These are phyloP conservation scores for Cacoxenus indagator DNA, from an alignment of 2,888 invertebrate genomes.

Conservation along the genomic window DNA sequence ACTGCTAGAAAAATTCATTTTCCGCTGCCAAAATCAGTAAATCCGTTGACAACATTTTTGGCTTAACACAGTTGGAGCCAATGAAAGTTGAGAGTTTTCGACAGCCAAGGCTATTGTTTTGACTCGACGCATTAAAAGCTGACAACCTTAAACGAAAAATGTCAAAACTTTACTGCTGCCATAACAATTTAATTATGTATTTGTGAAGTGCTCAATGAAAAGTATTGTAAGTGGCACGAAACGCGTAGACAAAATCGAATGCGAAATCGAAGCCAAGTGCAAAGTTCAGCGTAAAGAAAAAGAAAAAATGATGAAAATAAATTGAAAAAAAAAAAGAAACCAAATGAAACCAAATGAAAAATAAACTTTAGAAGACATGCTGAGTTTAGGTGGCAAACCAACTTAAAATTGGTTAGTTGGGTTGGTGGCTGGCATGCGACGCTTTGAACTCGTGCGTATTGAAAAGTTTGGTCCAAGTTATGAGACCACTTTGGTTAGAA, in stretches of 20 bases:
- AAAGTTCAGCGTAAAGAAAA: not conserved
- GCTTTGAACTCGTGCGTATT: slow-evolving; percentile 36
- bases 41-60: too few relatives aligned
- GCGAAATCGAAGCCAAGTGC: slow-evolving; percentile 11
- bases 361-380: not conserved
- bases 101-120: not conserved
- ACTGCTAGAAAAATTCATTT: too few relatives aligned
- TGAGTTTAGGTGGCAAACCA: not conserved
- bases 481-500: slow-evolving; percentile 40
- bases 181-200: not conserved
- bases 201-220: not conserved
- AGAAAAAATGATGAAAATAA: not conserved
- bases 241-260: not conserved
- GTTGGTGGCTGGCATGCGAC: slow-evolving; percentile 28
- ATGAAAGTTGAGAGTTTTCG: not conserved
- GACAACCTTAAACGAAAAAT: not conserved
- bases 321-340: not conserved
- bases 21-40: too few relatives aligned
- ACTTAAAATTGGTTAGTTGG: slow-evolving; percentile 23
- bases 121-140: not conserved
- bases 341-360: not conserved
- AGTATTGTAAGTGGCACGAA: not conserved
- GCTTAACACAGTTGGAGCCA: too few relatives aligned
- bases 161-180: not conserved
- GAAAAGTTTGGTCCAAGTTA: slow-evolving; percentile 44